Evolutionary conservation across 1,140 invertebrate species (phyloP).

Genomic region (Hylaeus volcanicus): DNA sequence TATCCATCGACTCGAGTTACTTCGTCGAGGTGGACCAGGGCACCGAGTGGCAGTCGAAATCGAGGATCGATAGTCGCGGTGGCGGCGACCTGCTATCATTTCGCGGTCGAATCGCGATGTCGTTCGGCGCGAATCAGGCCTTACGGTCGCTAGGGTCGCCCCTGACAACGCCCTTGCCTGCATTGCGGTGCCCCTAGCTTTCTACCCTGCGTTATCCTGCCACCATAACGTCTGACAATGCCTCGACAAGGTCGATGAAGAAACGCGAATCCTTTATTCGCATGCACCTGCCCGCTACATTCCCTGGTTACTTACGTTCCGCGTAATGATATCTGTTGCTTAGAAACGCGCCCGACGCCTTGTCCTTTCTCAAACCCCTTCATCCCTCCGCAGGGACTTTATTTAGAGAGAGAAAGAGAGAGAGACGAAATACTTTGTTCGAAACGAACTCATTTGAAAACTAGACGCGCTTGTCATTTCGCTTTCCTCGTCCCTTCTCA

Average conservation of each 20-base stretch:
- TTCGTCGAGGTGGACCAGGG: not conserved
- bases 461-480: too few species aligned
- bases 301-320: not conserved
- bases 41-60: slow-evolving; percentile 38
- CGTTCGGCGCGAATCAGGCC: slow-evolving; percentile 65
- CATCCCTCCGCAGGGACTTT: not conserved
- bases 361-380: not conserved
- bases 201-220: slow-evolving; percentile 51
- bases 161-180: slow-evolving; percentile 80
- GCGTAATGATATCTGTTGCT: slow-evolving; percentile 39
- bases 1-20: not conserved
- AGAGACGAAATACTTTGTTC: too few species aligned
- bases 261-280: slow-evolving; percentile 38
- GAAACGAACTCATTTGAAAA: too few species aligned
- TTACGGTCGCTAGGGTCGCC: slow-evolving; percentile 75
- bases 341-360: slow-evolving; percentile 2
- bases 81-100: slow-evolving; percentile 49
- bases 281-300: slow-evolving; percentile 16
- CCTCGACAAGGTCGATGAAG: slow-evolving; percentile 2
- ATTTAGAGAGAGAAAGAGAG: too few species aligned
- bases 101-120: slow-evolving; percentile 37
- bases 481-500: too few species aligned
- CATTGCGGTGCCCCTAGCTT: slow-evolving; percentile 70
- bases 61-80: slow-evolving; percentile 47
- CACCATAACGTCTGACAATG: slow-evolving; percentile 53